Percentiles rank a stretch among this genome's conserved stretches.
phyloP scores from a whole-genome alignment of 2,797 vertebrate genomes.

The Lacerta viridis region DNA sequence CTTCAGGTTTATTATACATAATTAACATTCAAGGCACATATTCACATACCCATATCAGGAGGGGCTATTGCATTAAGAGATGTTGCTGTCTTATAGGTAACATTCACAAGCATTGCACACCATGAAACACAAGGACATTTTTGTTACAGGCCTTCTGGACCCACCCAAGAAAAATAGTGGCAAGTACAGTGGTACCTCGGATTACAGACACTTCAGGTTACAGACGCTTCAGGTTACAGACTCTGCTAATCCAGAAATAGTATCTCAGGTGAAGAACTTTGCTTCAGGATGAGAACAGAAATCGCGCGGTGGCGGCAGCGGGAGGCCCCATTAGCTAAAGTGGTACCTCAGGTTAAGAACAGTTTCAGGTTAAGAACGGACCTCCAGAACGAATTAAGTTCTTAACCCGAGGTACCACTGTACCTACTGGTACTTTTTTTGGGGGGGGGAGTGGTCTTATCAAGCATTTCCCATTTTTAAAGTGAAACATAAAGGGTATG shows the following conservation, averaged over 20 bases:
- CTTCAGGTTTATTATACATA: not conserved
- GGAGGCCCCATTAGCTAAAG: no score
- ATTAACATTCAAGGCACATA: not conserved
- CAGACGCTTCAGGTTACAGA: no score
- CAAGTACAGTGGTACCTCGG: not conserved
- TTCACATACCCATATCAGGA: not conserved
- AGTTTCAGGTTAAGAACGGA: no score
- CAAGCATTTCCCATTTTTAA: conserved; percentile 9
- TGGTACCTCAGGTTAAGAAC: no score
- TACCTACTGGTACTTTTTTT: no score
- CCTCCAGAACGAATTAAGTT: no score
- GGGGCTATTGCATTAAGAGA: not conserved
- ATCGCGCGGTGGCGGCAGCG: no score
- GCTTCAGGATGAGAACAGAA: no score
- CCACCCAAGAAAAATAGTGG: not conserved
- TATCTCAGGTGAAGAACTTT: no score
- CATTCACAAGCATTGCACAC: conserved; percentile 1
- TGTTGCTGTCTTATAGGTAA: not conserved
- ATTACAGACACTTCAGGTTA: no score
- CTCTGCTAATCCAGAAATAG: no score
- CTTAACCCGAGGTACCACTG: no score
- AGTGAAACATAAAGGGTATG: not conserved
- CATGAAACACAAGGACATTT: not conserved
- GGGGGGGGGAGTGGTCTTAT: not conserved
- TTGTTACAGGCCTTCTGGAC: conserved; percentile 4